Conservation (phyloP, 2,797 vertebrate genomes). For the Schizothorax lantsangensis region DNA sequence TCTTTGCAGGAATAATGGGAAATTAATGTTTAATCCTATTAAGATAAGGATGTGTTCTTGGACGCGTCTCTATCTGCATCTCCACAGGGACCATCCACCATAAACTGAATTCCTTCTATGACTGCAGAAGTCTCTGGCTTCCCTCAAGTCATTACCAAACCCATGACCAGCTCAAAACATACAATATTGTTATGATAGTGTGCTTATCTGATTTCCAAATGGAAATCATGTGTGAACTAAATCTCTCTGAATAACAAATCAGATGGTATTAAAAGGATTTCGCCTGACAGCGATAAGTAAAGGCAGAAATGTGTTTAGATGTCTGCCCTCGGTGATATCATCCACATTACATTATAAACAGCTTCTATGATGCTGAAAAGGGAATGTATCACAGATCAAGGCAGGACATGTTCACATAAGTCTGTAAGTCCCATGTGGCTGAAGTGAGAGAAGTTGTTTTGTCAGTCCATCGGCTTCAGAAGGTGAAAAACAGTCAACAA, state of each 20-base stretch:
- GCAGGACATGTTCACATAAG: slow-evolving; percentile 22
- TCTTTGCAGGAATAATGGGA: slow-evolving; percentile 56
- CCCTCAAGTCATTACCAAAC: slow-evolving; percentile 55
- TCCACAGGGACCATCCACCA: slow-evolving; percentile 48
- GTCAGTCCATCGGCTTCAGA: background rate
- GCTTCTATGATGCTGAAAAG: slow-evolving; percentile 2
- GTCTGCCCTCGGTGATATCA: slow-evolving; percentile 23
- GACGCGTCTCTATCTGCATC: slow-evolving; percentile 49
- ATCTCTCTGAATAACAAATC: slow-evolving; percentile 44
- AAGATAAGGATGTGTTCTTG: slow-evolving; percentile 59
- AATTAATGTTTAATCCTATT: slow-evolving; percentile 65
- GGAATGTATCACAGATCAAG: background rate
- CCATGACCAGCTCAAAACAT: slow-evolving; percentile 40
- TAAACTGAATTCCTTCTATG: slow-evolving; percentile 56
- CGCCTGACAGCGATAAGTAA: slow-evolving; percentile 37
- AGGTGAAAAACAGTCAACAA: slow-evolving; percentile 23
- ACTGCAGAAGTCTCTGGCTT: slow-evolving; percentile 45
- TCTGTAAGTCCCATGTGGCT: slow-evolving; percentile 32
- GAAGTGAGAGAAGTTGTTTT: slow-evolving; percentile 15
- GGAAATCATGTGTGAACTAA: slow-evolving; percentile 49
- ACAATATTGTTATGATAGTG: slow-evolving; percentile 44
- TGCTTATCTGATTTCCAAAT: slow-evolving; percentile 47
- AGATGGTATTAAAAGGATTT: slow-evolving; percentile 31
- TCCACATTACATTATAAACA: slow-evolving; percentile 35
- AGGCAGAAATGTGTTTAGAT: slow-evolving; percentile 44